phyloP scores from a whole-genome alignment of 1,140 invertebrate species.

The Saccostrea echinata region DNA sequence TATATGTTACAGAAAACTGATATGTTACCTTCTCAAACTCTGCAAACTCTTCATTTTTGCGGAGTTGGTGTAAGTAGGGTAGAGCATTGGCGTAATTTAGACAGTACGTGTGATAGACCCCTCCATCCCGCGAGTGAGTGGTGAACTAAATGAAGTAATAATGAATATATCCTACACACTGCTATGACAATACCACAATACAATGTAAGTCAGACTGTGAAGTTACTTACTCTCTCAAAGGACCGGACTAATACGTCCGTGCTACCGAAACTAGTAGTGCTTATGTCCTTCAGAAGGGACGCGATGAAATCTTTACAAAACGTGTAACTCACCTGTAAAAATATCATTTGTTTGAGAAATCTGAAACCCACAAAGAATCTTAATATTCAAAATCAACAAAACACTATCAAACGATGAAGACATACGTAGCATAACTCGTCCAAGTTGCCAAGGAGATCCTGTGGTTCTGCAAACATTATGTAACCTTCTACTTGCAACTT shows the following conservation, averaged over 20 bases:
- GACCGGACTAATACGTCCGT: conserved; percentile 83
- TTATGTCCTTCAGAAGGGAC: conserved; percentile 82
- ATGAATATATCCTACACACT: neutral
- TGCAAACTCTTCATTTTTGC: conserved; percentile 83
- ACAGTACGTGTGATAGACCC: conserved; percentile 84
- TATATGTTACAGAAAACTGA: neutral
- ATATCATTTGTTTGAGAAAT: conserved; percentile 25
- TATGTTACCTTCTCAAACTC: conserved; percentile 84
- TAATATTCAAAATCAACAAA: too few relatives aligned
- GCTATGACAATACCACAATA: neutral
- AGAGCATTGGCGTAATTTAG: conserved; percentile 85
- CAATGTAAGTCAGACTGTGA: neutral
- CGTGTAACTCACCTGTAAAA: conserved; percentile 84
- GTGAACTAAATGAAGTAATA: conserved; percentile 72
- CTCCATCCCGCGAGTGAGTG: conserved; percentile 77
- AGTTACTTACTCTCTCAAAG: conserved; percentile 82
- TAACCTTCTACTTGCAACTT: conserved; percentile 87
- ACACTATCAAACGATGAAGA: conserved; percentile 47
- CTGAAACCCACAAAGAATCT: neutral
- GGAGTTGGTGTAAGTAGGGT: conserved; percentile 83
- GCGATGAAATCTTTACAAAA: conserved; percentile 86
- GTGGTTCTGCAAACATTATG: conserved; percentile 86
- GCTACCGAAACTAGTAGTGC: conserved; percentile 80
- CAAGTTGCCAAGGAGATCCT: conserved; percentile 86
- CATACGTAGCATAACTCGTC: conserved; percentile 86